Evolutionary conservation across 2,888 invertebrate genomes (phyloP), one percentile per base, ranked within the genome.

Genomic region (Troglohyphantes excavatus): DNA sequence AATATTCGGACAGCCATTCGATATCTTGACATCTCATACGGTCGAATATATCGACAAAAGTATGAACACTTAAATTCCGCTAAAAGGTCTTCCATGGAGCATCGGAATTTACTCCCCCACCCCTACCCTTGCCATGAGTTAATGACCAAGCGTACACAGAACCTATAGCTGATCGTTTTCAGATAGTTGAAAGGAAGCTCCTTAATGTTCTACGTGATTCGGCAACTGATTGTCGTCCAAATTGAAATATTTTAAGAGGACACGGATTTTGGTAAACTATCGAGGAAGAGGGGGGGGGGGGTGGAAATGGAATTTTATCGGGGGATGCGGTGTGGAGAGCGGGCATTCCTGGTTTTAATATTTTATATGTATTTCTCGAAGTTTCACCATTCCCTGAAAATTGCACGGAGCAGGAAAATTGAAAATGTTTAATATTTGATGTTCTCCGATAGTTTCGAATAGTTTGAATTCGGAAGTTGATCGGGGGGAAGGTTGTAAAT

Each of bases 191-290:
- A 17, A 26, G 19, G 21, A 19, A 21, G 21, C 13, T 61, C 61
- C 6, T 76, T 76, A 76, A 76, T 76, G 76, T 39, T 19, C 17
- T 33, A 76, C 76, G 61, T 76, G 76, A 76, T 76, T 29, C 27
- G 17, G 53, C 73, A n/a, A n/a, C 59, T 63, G 76, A 76, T 73
- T 33, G 76, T 63, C 76, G 13, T 19, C 33, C 33, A 5, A 61
- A 61, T 39, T 3, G 65, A 27, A 29, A 26, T 17, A 65, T 65
- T 27, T 65, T 65, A 29, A 17, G 26, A 65, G 65, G 72, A 23
- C 23, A 43, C 23, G 23, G 19, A 72, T 43, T 72, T 46, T 67
- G 19, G 65, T n/a, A 65, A 65, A 27, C 23, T 65, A 65, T 65
- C 33, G n/a, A 33, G 33, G 29, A 29, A 33, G 68, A 7, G n/a